Evolutionary conservation across 2,113 vertebrate species (phyloP).

Genomic region (Elephantulus edwardii): DNA sequence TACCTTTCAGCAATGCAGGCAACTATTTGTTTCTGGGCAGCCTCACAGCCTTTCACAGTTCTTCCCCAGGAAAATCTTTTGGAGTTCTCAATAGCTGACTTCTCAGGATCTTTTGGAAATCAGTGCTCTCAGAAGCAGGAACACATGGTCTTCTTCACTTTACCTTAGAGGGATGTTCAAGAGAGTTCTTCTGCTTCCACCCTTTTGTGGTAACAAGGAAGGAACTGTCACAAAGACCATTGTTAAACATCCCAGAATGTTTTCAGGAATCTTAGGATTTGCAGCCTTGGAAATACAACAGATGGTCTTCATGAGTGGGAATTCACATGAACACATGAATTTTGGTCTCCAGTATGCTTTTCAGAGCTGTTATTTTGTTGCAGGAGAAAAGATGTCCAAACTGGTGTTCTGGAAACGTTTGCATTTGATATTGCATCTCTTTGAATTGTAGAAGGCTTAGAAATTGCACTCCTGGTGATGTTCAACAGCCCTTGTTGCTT

Average conservation of each 20-base stretch:
- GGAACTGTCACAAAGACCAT: neutral
- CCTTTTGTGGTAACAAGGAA: neutral
- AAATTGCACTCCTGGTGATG: neutral
- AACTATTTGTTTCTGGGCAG: neutral
- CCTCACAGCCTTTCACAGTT: neutral
- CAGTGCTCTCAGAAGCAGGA: neutral
- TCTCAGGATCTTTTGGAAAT: neutral
- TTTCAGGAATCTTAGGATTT: neutral
- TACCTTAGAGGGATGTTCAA: neutral
- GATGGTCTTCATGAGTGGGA: too few relatives aligned
- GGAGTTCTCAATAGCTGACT: neutral
- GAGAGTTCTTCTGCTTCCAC: neutral
- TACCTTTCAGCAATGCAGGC: neutral
- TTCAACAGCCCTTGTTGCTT: neutral
- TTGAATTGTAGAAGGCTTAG: neutral
- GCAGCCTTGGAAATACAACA: too few relatives aligned
- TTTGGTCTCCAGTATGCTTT: too few relatives aligned
- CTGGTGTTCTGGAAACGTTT: neutral
- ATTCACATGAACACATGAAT: too few relatives aligned
- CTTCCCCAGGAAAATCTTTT: neutral
- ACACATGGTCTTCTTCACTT: neutral
- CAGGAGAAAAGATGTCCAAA: neutral
- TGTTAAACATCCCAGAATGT: neutral
- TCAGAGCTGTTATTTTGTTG: neutral
- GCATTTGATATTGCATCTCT: neutral